phyloP scores from a whole-genome alignment of 2,888 invertebrate genomes.

The Silvanus unidentatus region DNA sequence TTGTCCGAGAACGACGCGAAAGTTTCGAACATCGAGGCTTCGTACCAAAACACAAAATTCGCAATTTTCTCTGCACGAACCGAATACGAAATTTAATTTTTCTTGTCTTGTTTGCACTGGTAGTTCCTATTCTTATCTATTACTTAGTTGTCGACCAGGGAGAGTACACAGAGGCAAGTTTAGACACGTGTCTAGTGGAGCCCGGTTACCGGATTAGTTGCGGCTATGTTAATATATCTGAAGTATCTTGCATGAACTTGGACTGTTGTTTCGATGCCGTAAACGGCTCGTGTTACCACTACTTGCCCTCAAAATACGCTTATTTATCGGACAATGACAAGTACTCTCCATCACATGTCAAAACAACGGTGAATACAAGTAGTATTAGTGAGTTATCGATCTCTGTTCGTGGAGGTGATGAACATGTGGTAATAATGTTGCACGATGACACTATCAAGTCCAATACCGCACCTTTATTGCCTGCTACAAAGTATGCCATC shows the following conservation, averaged over 20 bases:
- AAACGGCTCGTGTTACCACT: constrained; percentile 36
- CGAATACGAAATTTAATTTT: no score
- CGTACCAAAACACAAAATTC: no score
- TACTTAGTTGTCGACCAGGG: constrained; percentile 24
- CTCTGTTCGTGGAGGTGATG: not conserved
- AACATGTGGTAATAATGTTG: not conserved
- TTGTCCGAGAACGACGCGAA: no score
- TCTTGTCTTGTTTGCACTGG: not conserved
- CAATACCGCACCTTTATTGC: no score
- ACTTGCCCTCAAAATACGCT: constrained; percentile 37
- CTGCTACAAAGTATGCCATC: not conserved
- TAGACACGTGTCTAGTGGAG: constrained; percentile 33
- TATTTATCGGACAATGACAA: constrained; percentile 20
- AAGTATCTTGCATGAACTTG: constrained; percentile 25
- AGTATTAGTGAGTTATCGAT: not conserved
- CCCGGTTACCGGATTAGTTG: constrained; percentile 34
- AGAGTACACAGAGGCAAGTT: constrained; percentile 11
- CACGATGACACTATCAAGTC: not conserved
- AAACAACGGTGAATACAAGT: not conserved
- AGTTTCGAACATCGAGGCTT: no score
- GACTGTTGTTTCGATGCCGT: constrained; percentile 37
- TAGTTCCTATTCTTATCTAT: constrained; percentile 27
- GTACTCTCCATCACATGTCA: not conserved
- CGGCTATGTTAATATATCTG: constrained; percentile 31
- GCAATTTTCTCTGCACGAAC: no score